Evolutionary conservation across 2,888 invertebrate species (phyloP).

Genomic region (Anorthoa munda): DNA sequence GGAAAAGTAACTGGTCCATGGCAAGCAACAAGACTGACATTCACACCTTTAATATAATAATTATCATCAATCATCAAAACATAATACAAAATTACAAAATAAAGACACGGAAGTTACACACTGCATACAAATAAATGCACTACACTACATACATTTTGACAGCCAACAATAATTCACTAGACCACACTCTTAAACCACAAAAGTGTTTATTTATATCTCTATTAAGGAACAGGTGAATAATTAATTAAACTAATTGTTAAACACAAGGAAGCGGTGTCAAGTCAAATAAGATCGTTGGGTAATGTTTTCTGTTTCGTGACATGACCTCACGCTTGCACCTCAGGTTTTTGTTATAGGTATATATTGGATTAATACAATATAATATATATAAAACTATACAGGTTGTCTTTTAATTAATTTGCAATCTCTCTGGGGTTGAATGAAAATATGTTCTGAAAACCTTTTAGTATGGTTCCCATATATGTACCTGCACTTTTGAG

Average conservation of each 20-base stretch:
- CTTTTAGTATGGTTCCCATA: too few relatives aligned
- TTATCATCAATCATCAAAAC: not conserved
- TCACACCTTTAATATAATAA: not conserved
- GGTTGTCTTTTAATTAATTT: not conserved
- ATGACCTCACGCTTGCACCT: conserved; percentile 69
- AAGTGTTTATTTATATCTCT: conserved; percentile 41
- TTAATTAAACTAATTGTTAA: conserved; percentile 54
- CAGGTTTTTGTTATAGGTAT: conserved; percentile 52
- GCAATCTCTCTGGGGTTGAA: not conserved
- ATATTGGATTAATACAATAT: not conserved
- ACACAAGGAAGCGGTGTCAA: conserved; percentile 60
- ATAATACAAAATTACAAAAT: not conserved
- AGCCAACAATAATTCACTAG: conserved; percentile 38
- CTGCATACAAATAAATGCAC: conserved; percentile 37
- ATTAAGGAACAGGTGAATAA: conserved; percentile 45
- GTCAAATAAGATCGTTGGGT: conserved; percentile 52
- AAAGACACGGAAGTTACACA: conserved; percentile 35
- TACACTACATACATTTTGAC: conserved; percentile 41
- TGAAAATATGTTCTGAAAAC: not conserved
- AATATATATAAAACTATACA: not conserved
- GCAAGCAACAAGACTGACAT: not conserved
- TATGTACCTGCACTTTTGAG: too few relatives aligned
- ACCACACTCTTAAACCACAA: conserved; percentile 43
- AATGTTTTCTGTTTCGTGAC: conserved; percentile 69
- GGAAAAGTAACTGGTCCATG: not conserved